Conservation (phyloP, 1,140 invertebrate genomes). For the Melipona quadrifasciata region DNA sequence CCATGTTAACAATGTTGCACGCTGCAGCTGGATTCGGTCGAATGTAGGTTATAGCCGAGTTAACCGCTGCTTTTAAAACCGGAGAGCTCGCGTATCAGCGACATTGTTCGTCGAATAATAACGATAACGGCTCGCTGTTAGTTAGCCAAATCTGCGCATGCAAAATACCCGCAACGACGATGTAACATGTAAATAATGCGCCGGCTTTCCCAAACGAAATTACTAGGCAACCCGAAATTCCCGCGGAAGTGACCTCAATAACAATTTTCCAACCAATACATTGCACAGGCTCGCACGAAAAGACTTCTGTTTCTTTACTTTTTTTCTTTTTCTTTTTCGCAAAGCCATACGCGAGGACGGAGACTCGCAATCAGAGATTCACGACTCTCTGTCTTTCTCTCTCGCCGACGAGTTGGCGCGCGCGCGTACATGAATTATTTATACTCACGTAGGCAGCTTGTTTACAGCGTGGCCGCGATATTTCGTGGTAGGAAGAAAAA, state of each 20-base stretch:
- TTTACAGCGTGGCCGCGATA: slow-evolving; percentile 42
- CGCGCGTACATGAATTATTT: slow-evolving; percentile 45
- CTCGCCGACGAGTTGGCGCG: no score
- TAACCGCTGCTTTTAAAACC: not conserved
- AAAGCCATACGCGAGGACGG: not conserved
- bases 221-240: not conserved
- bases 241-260: not conserved
- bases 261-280: not conserved
- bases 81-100: not conserved
- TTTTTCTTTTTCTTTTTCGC: not conserved
- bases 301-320: not conserved
- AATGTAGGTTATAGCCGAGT: not conserved
- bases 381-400: not conserved
- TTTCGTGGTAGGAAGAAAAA: slow-evolving; percentile 8
- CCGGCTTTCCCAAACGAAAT: not conserved
- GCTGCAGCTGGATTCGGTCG: not conserved
- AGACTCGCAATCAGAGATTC: not conserved
- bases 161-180: not conserved
- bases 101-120: not conserved
- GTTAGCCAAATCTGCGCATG: slow-evolving; percentile 12
- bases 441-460: slow-evolving; percentile 16
- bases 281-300: not conserved
- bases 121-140: not conserved
- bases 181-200: not conserved
- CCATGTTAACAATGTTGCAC: not conserved